Evolutionary conservation across 2,888 invertebrate genomes (phyloP), one percentile per base, ranked within the genome.

Genomic region (Xanthia togata): DNA sequence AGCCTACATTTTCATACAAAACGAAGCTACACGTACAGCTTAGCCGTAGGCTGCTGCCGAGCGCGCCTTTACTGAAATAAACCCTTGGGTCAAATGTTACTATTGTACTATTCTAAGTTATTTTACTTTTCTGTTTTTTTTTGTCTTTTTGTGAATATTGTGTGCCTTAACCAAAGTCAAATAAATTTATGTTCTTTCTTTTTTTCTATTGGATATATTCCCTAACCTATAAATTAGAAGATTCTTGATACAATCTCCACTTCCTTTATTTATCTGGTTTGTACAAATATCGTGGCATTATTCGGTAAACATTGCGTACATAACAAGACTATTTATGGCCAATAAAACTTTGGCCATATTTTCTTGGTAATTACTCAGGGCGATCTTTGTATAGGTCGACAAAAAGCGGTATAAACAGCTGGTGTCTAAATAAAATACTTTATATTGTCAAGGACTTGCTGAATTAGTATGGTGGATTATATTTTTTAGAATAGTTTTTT

Each of bases 331-430:
- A 82, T 84, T 85, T 85, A 84, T 78, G 73, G 73, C 41, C 55
- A 53, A 81, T 81, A 77, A 85, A 85, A 82, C 75, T 85, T 85
- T 26, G 59, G 44, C 59, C 20, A 85, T 82, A 85, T 82, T 71
- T 82, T 60, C 38, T 73, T 55, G 26, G 60, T 76, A 84, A 84
- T 81, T 73, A 73, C 67, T 70, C 23, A 47, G 47, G 70, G 44
- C n/a, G 53, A 53, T 75, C 20, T 72, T 75, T 75, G 50, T 76
- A 20, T 50, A 72, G 41, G 35, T 23, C 17, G 31, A 5, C 35
- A n/a, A 59, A 64, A 60, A 44, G 14, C 23, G 3, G n/a, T 23
- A 67, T 57, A 65, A 82, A 67, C 41, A 70, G 23, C n/a, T 26
- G 53, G 23, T 67, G 26, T 73, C 41, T n/a, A 1, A 53, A 57